These are phyloP conservation scores for Drosophila pectinifera DNA, from an alignment of 1,140 invertebrate genomes.

Conservation along the genomic window DNA sequence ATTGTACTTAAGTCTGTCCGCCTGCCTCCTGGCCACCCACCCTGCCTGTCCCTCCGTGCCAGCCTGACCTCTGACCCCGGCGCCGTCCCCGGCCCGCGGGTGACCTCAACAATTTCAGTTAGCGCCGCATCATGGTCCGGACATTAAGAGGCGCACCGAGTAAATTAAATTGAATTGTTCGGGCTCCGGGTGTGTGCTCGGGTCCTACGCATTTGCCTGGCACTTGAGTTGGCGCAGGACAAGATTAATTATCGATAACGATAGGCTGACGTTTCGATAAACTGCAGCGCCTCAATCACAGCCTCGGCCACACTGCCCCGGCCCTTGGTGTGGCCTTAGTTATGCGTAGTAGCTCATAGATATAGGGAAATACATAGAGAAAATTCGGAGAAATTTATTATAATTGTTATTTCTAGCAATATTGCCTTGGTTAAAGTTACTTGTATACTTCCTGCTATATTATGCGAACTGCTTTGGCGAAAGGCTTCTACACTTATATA, in stretches of 20 bases:
- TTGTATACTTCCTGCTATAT: background rate
- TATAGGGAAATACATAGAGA: background rate
- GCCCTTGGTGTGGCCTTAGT: constrained; percentile 3
- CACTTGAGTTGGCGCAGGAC: constrained; percentile 1
- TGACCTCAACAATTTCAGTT: constrained; percentile 44
- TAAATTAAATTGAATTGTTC: constrained; percentile 74
- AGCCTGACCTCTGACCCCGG: background rate
- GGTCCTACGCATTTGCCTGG: constrained; percentile 2
- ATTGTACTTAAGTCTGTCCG: constrained; percentile 66
- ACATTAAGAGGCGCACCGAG: constrained; percentile 31
- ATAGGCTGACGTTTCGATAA: constrained; percentile 9
- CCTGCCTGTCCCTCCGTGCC: background rate
- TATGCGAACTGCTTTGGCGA: background rate
- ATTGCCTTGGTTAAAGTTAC: too few relatives aligned
- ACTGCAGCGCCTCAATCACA: constrained; percentile 4
- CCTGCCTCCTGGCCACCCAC: background rate
- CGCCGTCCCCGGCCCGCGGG: background rate
- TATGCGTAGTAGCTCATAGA: constrained; percentile 14
- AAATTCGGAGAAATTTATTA: background rate
- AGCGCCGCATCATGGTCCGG: constrained; percentile 30
- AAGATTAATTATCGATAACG: constrained; percentile 36
- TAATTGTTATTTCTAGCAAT: too few relatives aligned
- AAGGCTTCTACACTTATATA: background rate
- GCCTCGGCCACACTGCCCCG: constrained; percentile 1
- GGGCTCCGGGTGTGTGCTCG: background rate